Evolutionary conservation across 2,888 invertebrate species (phyloP).

Genomic region (Parnassius apollo): DNA sequence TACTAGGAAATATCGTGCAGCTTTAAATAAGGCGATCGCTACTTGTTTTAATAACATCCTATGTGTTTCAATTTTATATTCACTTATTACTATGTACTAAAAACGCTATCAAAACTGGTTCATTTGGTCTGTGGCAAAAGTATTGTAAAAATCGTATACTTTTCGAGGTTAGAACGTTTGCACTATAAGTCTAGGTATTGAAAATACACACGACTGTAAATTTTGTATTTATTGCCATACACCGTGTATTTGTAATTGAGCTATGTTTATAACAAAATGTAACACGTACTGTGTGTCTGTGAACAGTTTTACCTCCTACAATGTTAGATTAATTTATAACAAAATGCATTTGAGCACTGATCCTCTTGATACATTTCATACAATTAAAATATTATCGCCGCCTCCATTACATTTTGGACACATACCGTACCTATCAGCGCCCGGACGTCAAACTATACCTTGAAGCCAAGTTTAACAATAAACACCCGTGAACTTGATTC

Average conservation of each 20-base stretch:
- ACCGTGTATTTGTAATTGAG: slow-evolving; percentile 19
- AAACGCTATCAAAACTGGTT: slow-evolving; percentile 23
- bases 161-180: slow-evolving; percentile 26
- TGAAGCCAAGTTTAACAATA: slow-evolving; percentile 46
- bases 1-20: no score
- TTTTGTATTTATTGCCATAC: slow-evolving; percentile 6
- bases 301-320: slow-evolving; percentile 42
- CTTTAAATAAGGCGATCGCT: no score
- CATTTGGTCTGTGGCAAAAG: slow-evolving; percentile 23
- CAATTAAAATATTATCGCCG: slow-evolving; percentile 9
- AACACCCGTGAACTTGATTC: slow-evolving; percentile 52
- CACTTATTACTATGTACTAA: slow-evolving; percentile 18
- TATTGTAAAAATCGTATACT: slow-evolving; percentile 30
- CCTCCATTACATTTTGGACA: background rate
- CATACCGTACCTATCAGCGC: background rate
- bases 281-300: slow-evolving; percentile 49
- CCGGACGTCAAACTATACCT: slow-evolving; percentile 11
- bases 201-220: slow-evolving; percentile 14
- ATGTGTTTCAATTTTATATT: background rate
- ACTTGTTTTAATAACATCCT: background rate
- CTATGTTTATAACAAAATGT: slow-evolving; percentile 35
- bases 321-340: slow-evolving; percentile 41
- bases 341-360: slow-evolving; percentile 76
- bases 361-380: slow-evolving; percentile 40
- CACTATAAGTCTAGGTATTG: slow-evolving; percentile 10